phyloP scores from a whole-genome alignment of 2,888 invertebrate species.

The Tolmerus cingulatus region DNA sequence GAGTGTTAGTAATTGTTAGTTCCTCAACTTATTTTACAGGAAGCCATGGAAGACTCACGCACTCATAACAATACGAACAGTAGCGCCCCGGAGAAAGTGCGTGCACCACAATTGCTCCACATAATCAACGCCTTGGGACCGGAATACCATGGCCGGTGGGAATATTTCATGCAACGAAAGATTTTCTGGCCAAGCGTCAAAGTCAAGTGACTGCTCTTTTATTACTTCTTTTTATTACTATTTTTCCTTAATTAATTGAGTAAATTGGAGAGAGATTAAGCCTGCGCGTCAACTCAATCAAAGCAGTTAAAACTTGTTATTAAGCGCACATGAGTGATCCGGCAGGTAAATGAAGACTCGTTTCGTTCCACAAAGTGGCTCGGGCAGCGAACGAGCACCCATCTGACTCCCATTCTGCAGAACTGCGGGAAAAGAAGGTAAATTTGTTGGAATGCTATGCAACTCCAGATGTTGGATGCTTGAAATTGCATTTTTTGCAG shows the following conservation, averaged over 20 bases:
- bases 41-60: neutral
- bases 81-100: neutral
- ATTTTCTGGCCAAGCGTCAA: neutral
- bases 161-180: neutral
- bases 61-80: neutral
- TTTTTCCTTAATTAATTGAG: neutral
- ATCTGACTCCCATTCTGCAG: neutral
- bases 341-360: neutral
- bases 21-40: neutral
- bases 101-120: neutral
- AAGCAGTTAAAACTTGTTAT: neutral
- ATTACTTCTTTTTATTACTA: neutral
- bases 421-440: neutral
- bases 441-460: neutral
- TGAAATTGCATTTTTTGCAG: neutral
- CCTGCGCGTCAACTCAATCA: neutral
- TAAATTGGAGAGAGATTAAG: neutral
- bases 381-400: neutral
- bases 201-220: neutral
- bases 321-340: neutral
- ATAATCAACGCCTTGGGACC: neutral
- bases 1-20: neutral
- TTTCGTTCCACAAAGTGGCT: neutral
- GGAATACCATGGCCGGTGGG: neutral
- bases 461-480: neutral